These are phyloP conservation scores for Synergus japonicus DNA, from an alignment of 2,888 invertebrate species.

Conservation along the genomic window DNA sequence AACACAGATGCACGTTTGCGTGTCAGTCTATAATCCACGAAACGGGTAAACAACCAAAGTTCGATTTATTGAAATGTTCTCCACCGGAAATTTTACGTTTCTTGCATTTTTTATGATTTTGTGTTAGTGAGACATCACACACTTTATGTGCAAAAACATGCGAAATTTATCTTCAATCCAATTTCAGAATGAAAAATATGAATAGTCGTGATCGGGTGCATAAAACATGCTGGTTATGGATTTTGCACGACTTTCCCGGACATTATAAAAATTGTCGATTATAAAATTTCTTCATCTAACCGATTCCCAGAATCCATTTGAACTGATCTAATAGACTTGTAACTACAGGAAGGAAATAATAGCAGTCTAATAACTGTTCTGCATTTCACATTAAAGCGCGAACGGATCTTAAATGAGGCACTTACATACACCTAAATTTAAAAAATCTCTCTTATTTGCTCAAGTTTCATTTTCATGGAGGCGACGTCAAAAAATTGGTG, in stretches of 20 bases:
- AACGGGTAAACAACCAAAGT: conserved; percentile 33
- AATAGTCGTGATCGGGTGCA: too few relatives aligned
- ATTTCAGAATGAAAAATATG: too few relatives aligned
- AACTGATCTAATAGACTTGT: background rate
- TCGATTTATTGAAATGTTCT: conserved; percentile 37
- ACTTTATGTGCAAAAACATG: too few relatives aligned
- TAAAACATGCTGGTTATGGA: too few relatives aligned
- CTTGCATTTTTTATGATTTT: conserved; percentile 21
- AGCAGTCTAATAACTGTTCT: background rate
- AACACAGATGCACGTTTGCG: background rate
- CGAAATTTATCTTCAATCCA: too few relatives aligned
- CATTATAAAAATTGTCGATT: background rate
- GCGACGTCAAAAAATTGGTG: background rate
- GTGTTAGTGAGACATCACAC: background rate
- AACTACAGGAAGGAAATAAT: background rate
- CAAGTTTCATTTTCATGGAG: conserved; percentile 26
- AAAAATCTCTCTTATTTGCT: conserved; percentile 14
- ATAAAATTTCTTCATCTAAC: background rate
- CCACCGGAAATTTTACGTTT: conserved; percentile 10
- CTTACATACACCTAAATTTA: background rate
- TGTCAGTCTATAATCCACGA: conserved; percentile 6
- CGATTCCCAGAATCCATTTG: background rate
- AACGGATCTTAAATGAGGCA: background rate
- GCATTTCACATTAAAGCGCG: background rate
- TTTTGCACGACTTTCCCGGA: background rate